Conservation (phyloP, 1,140 invertebrate genomes). For the Stenopsyche tienmushanensis region DNA sequence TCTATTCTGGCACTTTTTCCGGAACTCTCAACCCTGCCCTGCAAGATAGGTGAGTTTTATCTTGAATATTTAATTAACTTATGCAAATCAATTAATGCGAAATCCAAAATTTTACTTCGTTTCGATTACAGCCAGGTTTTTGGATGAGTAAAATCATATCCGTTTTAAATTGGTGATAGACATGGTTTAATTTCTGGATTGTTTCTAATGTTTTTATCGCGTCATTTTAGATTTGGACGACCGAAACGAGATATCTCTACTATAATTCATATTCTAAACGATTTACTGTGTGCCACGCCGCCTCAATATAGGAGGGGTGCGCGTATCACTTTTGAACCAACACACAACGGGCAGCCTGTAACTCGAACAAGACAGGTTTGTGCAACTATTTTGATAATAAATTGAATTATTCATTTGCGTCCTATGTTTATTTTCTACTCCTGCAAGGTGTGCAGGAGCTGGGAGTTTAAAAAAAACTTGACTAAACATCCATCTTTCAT, state of each 20-base stretch:
- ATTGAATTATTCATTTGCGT: not conserved
- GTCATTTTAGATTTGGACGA: conserved; percentile 64
- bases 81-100: too few relatives aligned
- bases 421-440: not conserved
- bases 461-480: too few relatives aligned
- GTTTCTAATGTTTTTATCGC: conserved; percentile 1
- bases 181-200: not conserved
- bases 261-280: conserved; percentile 93
- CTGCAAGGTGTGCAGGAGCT: too few relatives aligned
- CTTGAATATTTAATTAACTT: not conserved
- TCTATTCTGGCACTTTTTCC: conserved; percentile 80
- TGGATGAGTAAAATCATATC: not conserved
- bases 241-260: conserved; percentile 91
- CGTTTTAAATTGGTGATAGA: too few relatives aligned
- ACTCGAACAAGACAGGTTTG: conserved; percentile 38
- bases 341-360: conserved; percentile 35
- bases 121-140: not conserved
- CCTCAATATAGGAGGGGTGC: conserved; percentile 52
- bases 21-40: conserved; percentile 92
- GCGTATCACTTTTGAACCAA: conserved; percentile 52
- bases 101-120: too few relatives aligned
- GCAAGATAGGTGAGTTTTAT: conserved; percentile 69
- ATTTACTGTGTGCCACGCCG: conserved; percentile 85
- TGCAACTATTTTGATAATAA: not conserved
- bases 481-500: too few relatives aligned